Conservation (phyloP, 2,113 vertebrate species). For the Nycticebus coucang region DNA sequence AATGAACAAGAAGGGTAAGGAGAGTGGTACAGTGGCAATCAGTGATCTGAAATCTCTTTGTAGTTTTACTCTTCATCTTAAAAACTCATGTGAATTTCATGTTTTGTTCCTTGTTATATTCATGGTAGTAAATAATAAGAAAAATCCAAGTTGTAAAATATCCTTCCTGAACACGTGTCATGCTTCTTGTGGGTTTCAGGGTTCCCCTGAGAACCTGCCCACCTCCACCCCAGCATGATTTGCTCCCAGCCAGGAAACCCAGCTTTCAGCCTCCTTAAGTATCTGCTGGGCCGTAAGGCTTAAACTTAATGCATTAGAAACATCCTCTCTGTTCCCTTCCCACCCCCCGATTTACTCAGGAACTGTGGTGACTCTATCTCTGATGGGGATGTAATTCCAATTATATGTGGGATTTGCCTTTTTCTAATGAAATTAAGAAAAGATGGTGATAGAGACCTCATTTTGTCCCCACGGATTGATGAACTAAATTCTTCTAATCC, state of each 20-base stretch:
- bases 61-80: constrained; percentile 31
- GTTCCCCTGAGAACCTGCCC: background rate
- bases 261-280: background rate
- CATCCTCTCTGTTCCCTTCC: background rate
- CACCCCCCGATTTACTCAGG: background rate
- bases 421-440: constrained; percentile 20
- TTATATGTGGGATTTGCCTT: background rate
- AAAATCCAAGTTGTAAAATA: background rate
- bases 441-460: background rate
- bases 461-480: background rate
- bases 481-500: background rate
- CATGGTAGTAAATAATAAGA: background rate
- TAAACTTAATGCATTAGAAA: background rate
- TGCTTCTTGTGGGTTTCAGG: background rate
- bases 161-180: background rate
- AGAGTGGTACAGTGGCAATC: background rate
- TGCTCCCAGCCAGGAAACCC: background rate
- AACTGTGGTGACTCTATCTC: background rate
- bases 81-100: constrained; percentile 19
- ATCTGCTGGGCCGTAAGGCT: background rate
- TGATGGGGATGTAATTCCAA: background rate
- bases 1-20: background rate
- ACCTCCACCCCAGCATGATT: too few relatives aligned
- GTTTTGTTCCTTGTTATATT: background rate
- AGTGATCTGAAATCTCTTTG: background rate